phyloP scores from a whole-genome alignment of 30 jellyfish, hydroid and myxozoan genomes.

The Aurelia sp. region DNA sequence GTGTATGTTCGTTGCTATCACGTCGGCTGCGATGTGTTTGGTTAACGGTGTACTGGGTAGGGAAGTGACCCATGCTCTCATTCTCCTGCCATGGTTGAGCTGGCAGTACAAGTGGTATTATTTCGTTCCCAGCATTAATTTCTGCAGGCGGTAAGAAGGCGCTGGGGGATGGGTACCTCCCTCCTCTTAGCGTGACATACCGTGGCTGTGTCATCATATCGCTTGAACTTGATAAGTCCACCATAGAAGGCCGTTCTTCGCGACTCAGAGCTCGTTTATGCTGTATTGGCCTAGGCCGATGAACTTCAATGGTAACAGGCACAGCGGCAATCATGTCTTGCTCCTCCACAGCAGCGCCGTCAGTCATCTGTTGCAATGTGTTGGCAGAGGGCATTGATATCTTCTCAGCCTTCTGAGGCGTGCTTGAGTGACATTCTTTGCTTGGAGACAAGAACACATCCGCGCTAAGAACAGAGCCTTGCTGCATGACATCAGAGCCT shows the following conservation, averaged over 20 bases:
- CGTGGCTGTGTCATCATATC: conserved; percentile 11
- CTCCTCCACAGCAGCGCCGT: no score
- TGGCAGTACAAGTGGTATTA: conserved; percentile 9
- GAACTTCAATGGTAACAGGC: no score
- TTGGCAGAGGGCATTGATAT: no score
- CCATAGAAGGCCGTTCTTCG: conserved; percentile 19
- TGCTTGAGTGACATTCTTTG: no score
- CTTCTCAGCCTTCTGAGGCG: no score
- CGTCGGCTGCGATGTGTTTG: conserved; percentile 23
- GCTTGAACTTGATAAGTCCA: conserved; percentile 26
- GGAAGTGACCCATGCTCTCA: background rate
- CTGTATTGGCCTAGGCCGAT: background rate
- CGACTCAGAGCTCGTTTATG: background rate
- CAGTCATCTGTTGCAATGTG: no score
- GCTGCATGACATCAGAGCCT: no score
- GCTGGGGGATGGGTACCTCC: background rate
- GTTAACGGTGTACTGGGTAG: background rate
- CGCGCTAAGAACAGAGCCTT: no score
- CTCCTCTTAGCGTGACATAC: background rate
- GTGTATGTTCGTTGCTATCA: background rate
- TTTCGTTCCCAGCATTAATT: conserved; percentile 18
- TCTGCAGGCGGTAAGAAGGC: background rate
- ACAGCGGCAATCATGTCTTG: no score
- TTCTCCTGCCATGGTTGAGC: conserved; percentile 44
- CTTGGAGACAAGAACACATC: no score